A percentile compares a stretch with the other conserved stretches of the same genome.
phyloP scores from a whole-genome alignment of 2,888 invertebrate species.

The Stenoptilia bipunctidactyla region DNA sequence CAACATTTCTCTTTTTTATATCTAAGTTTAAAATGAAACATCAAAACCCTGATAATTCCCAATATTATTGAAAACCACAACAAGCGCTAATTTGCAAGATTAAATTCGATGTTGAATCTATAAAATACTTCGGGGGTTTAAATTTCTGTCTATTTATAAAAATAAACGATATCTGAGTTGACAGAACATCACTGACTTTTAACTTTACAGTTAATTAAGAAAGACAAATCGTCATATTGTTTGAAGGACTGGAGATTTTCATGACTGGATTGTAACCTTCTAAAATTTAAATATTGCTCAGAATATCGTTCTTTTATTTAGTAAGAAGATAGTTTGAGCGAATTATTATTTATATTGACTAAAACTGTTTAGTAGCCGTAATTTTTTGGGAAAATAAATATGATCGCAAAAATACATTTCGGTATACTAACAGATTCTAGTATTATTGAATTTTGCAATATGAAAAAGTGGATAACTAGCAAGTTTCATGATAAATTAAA shows the following conservation, averaged over 20 bases:
- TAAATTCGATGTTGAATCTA: constrained; percentile 64
- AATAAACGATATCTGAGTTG: constrained; percentile 17
- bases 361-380: constrained; percentile 36
- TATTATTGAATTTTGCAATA: too few relatives aligned
- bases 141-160: constrained; percentile 30
- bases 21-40: constrained; percentile 52
- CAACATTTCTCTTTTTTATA: constrained; percentile 27
- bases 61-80: constrained; percentile 47
- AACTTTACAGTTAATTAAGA: too few relatives aligned
- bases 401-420: constrained; percentile 11
- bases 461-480: too few relatives aligned
- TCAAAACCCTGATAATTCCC: constrained; percentile 68
- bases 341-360: constrained; percentile 54
- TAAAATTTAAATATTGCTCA: too few relatives aligned
- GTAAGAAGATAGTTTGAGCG: constrained; percentile 55
- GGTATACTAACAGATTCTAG: constrained; percentile 20
- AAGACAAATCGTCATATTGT: too few relatives aligned
- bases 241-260: too few relatives aligned
- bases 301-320: constrained; percentile 24
- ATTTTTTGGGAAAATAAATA: constrained; percentile 15
- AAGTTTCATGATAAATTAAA: too few relatives aligned
- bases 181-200: too few relatives aligned
- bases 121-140: constrained; percentile 42
- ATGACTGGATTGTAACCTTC: too few relatives aligned
- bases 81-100: constrained; percentile 57